phyloP scores from a whole-genome alignment of 2,888 invertebrate genomes.

The Steinernema carpocapsae region DNA sequence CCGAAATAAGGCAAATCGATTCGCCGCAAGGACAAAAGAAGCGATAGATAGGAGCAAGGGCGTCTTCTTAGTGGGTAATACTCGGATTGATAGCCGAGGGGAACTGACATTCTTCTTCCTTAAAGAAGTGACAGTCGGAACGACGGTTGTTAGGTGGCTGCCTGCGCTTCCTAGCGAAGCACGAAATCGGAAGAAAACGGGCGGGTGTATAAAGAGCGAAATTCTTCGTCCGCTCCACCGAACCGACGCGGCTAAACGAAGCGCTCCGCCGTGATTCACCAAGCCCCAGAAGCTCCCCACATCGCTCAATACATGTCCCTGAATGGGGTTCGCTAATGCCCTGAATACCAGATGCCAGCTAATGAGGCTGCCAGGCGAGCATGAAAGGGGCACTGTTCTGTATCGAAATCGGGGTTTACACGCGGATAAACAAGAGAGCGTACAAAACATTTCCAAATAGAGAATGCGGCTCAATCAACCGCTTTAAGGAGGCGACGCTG shows the following conservation, averaged over 20 bases:
- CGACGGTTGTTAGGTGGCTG: no score
- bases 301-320: background rate
- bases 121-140: no score
- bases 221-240: slow-evolving; percentile 16
- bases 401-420: no score
- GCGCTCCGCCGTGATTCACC: background rate
- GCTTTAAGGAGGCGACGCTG: no score
- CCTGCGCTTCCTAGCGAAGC: no score
- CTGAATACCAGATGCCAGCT: background rate
- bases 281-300: background rate
- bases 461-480: no score
- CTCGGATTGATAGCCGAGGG: no score
- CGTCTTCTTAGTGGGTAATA: background rate
- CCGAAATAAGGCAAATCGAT: background rate
- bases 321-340: slow-evolving; percentile 1
- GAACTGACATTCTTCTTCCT: no score
- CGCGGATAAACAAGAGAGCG: no score
- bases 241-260: background rate
- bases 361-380: background rate
- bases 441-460: background rate
- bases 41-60: background rate
- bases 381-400: background rate
- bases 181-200: no score
- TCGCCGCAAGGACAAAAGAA: background rate
- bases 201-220: slow-evolving; percentile 23